Conservation (phyloP, 2,797 vertebrate genomes). For the Lindbergichthys nudifrons region DNA sequence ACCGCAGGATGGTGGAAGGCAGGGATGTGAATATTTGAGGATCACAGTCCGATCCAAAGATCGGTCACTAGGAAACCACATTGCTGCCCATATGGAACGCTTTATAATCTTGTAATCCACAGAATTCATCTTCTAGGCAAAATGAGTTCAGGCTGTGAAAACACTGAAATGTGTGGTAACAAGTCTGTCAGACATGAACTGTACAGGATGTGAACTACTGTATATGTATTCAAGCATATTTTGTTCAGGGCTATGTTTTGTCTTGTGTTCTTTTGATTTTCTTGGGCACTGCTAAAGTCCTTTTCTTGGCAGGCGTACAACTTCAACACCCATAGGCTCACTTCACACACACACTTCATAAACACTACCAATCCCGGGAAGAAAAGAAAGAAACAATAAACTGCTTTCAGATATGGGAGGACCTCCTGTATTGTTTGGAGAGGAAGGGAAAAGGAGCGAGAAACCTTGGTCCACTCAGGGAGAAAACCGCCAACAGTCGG, state of each 20-base stretch:
- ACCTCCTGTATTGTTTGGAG: conserved; percentile 49
- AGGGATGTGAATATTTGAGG: conserved; percentile 65
- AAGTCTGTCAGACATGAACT: conserved; percentile 53
- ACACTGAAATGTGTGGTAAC: conserved; percentile 53
- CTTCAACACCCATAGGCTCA: conserved; percentile 33
- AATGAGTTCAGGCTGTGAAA: conserved; percentile 70
- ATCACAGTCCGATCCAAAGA: conserved; percentile 60
- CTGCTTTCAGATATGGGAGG: conserved; percentile 42
- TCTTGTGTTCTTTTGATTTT: conserved; percentile 43
- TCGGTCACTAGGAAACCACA: conserved; percentile 59
- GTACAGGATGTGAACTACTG: conserved; percentile 46
- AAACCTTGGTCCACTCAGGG: conserved; percentile 43
- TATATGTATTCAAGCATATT: conserved; percentile 53
- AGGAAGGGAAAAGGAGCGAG: conserved; percentile 28
- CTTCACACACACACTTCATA: conserved; percentile 24
- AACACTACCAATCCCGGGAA: conserved; percentile 33
- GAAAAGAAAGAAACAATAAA: conserved; percentile 51
- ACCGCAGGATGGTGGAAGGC: conserved; percentile 51
- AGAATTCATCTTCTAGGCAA: conserved; percentile 48
- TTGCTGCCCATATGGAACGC: conserved; percentile 58
- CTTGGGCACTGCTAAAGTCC: conserved; percentile 25
- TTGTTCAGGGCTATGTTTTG: conserved; percentile 47
- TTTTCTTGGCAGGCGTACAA: conserved; percentile 53
- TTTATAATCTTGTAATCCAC: conserved; percentile 56
- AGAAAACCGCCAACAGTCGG: conserved; percentile 40